These are phyloP conservation scores for Aleiodes leptofemur DNA, from an alignment of 2,888 invertebrate genomes.

Conservation along the genomic window DNA sequence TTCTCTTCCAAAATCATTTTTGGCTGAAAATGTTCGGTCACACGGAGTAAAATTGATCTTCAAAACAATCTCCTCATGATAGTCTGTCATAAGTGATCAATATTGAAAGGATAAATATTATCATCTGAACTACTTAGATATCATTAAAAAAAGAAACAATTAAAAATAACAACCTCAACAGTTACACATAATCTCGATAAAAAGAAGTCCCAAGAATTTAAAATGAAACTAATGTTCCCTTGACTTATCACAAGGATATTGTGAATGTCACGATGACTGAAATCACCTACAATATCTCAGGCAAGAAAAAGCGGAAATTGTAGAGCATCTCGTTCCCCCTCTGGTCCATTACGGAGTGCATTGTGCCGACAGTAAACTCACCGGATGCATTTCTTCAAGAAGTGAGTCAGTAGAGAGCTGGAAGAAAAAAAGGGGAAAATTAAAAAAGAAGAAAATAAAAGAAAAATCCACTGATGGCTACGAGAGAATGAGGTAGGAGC, in stretches of 20 bases:
- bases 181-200: too few relatives aligned
- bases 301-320: conserved; percentile 21
- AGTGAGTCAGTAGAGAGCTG: conserved; percentile 22
- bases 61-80: too few relatives aligned
- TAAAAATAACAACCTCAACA: too few relatives aligned
- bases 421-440: background rate
- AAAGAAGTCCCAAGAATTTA: too few relatives aligned
- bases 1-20: too few relatives aligned
- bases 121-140: too few relatives aligned
- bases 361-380: conserved; percentile 20
- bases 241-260: conserved; percentile 7
- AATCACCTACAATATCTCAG: background rate
- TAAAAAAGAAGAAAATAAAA: conserved; percentile 1
- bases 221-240: too few relatives aligned
- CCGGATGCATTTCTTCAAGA: conserved; percentile 26
- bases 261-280: conserved; percentile 13
- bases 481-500: conserved; percentile 45
- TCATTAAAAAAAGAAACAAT: too few relatives aligned
- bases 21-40: too few relatives aligned
- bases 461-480: conserved; percentile 3
- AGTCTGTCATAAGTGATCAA: too few relatives aligned
- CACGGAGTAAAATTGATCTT: too few relatives aligned
- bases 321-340: background rate
- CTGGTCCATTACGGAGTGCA: conserved; percentile 25
- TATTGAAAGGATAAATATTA: too few relatives aligned